Evolutionary conservation across 2,888 invertebrate genomes (phyloP), one percentile per base, ranked within the genome.

Genomic region (Mesochorus sp.): DNA sequence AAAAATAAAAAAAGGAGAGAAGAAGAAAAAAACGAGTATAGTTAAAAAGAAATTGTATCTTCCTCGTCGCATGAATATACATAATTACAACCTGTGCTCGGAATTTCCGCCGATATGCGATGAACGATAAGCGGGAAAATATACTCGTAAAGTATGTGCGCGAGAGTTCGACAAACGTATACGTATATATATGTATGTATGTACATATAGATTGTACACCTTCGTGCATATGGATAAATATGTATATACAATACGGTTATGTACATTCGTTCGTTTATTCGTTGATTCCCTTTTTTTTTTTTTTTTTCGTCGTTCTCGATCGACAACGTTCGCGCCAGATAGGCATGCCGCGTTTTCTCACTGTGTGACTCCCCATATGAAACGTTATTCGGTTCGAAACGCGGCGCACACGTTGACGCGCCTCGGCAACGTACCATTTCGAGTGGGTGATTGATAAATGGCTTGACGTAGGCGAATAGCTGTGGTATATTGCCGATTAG

Each of bases 401-500:
- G 66, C n/a, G n/a, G n/a, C 37, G 31, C 71, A 42, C 72, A 73
- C 62, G 76, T 77, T 72, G 75, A 79, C 79, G 68, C 61, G 62
- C 39, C 55, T 53, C 64, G 72, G 74, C 59, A 78, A 44, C 71
- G 66, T 74, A 79, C 75, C 81, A 80, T 82, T 82, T 81, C 79
- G 81, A 81, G 81, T 83, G 83, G 80, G 71, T 81, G 83, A 85
- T 83, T 85, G 84, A 82, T 84, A 82, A 83, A 84, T 81, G 68
- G 72, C 72, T 77, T 64, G 76, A 79, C 79, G 79, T 77, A 71
- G 81, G 80, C 82, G 80, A 72, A 66, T 72, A 70, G 67, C 77
- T 76, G 71, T 42, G 59, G 62, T 61, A 57, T 77, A 82, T 74
- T 79, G 70, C 73, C 77, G 80, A 82, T 81, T 80, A 80, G 74